Percentiles rank a stretch among this genome's conserved stretches.
Evolutionary conservation across 2,113 vertebrate species (phyloP).

Genomic region (Cygnus buccinator): DNA sequence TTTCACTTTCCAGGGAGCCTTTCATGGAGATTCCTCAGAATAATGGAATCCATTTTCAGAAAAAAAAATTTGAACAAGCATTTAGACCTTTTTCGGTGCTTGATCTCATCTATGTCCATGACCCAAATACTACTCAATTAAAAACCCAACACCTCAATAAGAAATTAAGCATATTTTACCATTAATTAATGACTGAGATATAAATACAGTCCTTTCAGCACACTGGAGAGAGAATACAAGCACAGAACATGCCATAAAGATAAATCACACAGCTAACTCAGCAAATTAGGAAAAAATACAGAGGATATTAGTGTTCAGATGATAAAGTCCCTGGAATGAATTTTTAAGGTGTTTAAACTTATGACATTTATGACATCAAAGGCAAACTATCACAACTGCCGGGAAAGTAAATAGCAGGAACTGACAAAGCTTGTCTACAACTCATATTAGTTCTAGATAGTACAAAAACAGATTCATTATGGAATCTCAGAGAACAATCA

Average conservation of each 20-base stretch:
- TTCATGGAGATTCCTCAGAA: neutral
- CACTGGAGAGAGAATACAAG: neutral
- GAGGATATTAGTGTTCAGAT: neutral
- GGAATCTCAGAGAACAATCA: conserved; percentile 13
- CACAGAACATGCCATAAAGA: neutral
- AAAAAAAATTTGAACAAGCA: neutral
- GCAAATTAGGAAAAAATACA: neutral
- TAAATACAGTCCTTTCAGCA: neutral
- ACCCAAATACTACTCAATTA: neutral
- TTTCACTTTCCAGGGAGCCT: neutral
- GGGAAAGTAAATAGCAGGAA: conserved; percentile 15
- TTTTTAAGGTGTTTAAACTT: conserved; percentile 31
- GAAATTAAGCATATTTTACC: neutral
- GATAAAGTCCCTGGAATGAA: conserved; percentile 6
- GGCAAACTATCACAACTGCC: neutral
- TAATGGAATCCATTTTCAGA: neutral
- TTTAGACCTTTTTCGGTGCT: neutral
- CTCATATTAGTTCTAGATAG: neutral
- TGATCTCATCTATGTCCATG: neutral
- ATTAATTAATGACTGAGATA: neutral
- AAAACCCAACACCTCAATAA: neutral
- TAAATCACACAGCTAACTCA: neutral
- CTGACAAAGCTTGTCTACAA: conserved; percentile 11
- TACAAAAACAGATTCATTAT: conserved; percentile 24
- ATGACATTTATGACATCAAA: conserved; percentile 36